phyloP scores from a whole-genome alignment of 2,797 vertebrate species.

The Amniataba percoides region DNA sequence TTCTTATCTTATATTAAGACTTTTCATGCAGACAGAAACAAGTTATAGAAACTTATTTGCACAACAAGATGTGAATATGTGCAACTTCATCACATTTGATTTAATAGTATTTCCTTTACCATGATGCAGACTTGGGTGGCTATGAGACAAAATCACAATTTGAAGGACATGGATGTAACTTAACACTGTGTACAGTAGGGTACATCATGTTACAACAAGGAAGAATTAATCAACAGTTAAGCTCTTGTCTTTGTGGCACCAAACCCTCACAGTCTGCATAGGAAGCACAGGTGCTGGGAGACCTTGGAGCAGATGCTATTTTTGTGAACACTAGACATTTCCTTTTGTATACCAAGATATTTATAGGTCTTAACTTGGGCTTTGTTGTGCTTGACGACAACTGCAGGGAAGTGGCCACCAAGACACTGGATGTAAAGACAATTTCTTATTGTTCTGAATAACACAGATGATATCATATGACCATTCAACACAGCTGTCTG shows the following conservation, averaged over 20 bases:
- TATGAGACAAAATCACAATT: background rate
- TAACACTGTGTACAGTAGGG: background rate
- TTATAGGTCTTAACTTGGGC: conserved; percentile 35
- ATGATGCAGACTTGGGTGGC: background rate
- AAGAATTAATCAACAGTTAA: conserved; percentile 30
- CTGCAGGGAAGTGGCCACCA: conserved; percentile 20
- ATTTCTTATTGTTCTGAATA: conserved; percentile 32
- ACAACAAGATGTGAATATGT: background rate
- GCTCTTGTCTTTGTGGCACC: conserved; percentile 18
- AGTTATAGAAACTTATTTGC: background rate
- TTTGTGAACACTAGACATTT: conserved; percentile 28
- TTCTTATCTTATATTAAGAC: no score
- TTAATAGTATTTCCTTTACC: background rate
- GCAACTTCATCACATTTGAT: background rate
- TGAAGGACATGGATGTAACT: conserved; percentile 24
- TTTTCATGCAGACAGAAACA: background rate
- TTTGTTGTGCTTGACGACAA: conserved; percentile 39
- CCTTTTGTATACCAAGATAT: conserved; percentile 45
- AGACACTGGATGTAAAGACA: conserved; percentile 15
- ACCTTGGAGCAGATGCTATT: conserved; percentile 27
- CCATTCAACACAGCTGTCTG: conserved; percentile 19
- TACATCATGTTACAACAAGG: conserved; percentile 20
- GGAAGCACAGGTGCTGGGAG: conserved; percentile 40
- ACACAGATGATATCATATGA: conserved; percentile 32
- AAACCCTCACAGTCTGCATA: conserved; percentile 6